A percentile compares a stretch with the other conserved stretches of the same genome.
Evolutionary conservation across 2,113 vertebrate genomes (phyloP).

Genomic region (Gallinago undulata): DNA sequence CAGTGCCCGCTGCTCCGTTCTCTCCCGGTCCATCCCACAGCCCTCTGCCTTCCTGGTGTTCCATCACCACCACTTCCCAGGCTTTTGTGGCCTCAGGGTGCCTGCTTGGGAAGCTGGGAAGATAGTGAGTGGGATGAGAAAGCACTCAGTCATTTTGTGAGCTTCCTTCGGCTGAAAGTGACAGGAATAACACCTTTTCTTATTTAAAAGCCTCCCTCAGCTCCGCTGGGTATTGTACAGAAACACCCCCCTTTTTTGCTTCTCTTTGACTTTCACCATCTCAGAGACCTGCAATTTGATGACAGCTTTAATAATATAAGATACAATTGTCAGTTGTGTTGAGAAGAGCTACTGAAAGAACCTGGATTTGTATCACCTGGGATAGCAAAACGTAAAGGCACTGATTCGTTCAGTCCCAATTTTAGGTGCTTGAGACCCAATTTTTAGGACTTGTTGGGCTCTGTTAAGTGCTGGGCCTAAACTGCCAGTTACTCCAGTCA

Average conservation of each 20-base stretch:
- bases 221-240: background rate
- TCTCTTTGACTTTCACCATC: background rate
- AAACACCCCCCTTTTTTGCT: background rate
- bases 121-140: background rate
- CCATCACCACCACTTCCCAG: background rate
- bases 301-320: constrained; percentile 52
- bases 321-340: background rate
- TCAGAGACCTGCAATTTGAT: constrained; percentile 1
- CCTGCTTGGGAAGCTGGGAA: background rate
- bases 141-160: background rate
- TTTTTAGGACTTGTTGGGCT: background rate
- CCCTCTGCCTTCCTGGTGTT: background rate
- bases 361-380: constrained; percentile 40
- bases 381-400: background rate
- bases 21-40: background rate
- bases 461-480: background rate
- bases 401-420: background rate
- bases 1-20: fast-evolving
- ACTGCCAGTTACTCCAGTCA: background rate
- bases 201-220: constrained; percentile 7
- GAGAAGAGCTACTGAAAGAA: constrained; percentile 20
- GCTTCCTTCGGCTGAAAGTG: background rate
- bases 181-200: constrained; percentile 6
- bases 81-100: background rate
- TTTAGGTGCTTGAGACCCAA: background rate